phyloP scores from a whole-genome alignment of 2,797 vertebrate species.

The Rousettus madagascariensis region DNA sequence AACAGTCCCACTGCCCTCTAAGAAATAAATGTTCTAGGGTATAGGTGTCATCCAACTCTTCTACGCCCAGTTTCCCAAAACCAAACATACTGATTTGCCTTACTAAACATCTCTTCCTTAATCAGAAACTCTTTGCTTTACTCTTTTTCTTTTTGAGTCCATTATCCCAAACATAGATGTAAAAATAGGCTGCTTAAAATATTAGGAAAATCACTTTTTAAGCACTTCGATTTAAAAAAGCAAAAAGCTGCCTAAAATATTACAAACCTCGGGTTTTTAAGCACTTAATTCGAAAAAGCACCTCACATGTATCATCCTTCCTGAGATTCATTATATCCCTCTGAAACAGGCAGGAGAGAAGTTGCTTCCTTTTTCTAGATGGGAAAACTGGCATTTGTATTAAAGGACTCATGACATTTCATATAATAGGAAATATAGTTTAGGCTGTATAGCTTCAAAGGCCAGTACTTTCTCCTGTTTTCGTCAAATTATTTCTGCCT shows the following conservation, averaged over 20 bases:
- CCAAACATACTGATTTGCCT: not conserved
- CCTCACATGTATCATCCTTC: not conserved
- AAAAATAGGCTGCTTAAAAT: not conserved
- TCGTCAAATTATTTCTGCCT: not conserved
- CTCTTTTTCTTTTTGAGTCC: not conserved
- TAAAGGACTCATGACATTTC: not conserved
- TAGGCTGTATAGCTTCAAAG: not conserved
- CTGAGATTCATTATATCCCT: not conserved
- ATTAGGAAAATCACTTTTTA: conserved; percentile 19
- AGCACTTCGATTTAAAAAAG: conserved; percentile 23
- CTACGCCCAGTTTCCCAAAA: not conserved
- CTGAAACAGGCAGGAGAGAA: not conserved
- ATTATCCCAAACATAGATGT: not conserved
- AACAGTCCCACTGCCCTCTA: not conserved
- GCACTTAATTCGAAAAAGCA: not conserved
- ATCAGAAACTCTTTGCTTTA: not conserved
- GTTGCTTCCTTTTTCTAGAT: not conserved
- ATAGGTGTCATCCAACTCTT: not conserved
- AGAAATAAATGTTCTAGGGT: not conserved
- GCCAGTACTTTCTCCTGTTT: not conserved
- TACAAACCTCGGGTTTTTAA: not conserved
- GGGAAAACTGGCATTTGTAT: not conserved
- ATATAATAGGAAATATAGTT: not conserved
- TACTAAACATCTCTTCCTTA: not conserved
- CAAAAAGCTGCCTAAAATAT: not conserved